Percentiles rank a stretch among this genome's conserved stretches.
Conservation (phyloP, 1,140 invertebrate species). For the Meloidogyne exigua region DNA sequence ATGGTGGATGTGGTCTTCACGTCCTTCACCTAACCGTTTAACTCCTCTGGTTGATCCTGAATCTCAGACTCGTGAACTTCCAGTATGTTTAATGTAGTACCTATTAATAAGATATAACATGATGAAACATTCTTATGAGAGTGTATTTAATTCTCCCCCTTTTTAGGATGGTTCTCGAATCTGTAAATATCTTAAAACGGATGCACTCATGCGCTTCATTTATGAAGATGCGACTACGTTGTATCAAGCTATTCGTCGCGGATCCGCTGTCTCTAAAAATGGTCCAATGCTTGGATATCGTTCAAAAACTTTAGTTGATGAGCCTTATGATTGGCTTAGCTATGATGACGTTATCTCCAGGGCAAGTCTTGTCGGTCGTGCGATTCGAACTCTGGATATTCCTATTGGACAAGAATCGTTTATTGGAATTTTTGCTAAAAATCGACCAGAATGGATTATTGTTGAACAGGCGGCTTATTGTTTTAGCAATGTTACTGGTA, state of each 20-base stretch:
- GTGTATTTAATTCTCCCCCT: conserved; percentile 12
- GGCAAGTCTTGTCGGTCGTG: conserved; percentile 36
- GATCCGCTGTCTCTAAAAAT: conserved; percentile 66
- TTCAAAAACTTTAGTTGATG: conserved; percentile 68
- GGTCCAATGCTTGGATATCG: conserved; percentile 62
- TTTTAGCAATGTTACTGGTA: conserved; percentile 79
- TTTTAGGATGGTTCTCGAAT: conserved; percentile 83
- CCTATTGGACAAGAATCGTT: conserved; percentile 47
- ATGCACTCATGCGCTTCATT: conserved; percentile 79
- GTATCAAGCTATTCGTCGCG: conserved; percentile 84
- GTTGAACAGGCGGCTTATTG: conserved; percentile 45
- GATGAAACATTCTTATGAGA: too few relatives aligned
- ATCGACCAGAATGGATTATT: conserved; percentile 64
- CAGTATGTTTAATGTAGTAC: conserved; percentile 23
- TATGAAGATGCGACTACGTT: conserved; percentile 79
- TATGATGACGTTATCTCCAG: conserved; percentile 77
- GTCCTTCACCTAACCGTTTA: conserved; percentile 30
- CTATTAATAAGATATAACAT: not conserved
- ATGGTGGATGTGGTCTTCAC: conserved; percentile 41
- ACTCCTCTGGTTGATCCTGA: conserved; percentile 43
- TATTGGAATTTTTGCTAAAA: conserved; percentile 64
- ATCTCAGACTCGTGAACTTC: conserved; percentile 39
- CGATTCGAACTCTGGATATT: conserved; percentile 42
- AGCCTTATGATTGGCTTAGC: conserved; percentile 84
- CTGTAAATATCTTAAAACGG: conserved; percentile 84